Percentiles rank a stretch among this genome's conserved stretches.
Conservation (phyloP, 1,140 invertebrate genomes). For the Pachyrhynchus sulphureomaculatus region DNA sequence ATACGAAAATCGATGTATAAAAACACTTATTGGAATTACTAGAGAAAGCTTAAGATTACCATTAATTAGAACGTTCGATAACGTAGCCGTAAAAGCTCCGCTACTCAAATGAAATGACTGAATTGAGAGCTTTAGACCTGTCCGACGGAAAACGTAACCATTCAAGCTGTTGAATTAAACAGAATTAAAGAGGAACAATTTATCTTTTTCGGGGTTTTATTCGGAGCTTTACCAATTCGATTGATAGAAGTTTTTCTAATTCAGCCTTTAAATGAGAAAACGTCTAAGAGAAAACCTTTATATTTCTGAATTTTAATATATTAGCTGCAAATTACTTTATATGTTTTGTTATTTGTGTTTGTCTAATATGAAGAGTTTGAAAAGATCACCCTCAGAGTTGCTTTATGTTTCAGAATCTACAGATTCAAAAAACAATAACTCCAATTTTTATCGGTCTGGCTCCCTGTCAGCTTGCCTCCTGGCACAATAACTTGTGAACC, state of each 20-base stretch:
- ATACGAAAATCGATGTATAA: not conserved
- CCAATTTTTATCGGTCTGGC: too few relatives aligned
- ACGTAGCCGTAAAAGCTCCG: constrained; percentile 32
- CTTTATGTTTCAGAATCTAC: too few relatives aligned
- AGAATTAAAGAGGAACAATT: constrained; percentile 33
- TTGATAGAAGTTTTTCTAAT: constrained; percentile 18
- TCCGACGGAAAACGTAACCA: constrained; percentile 26
- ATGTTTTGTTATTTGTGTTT: too few relatives aligned
- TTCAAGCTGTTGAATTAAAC: constrained; percentile 33
- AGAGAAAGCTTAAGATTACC: constrained; percentile 35
- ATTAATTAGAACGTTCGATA: constrained; percentile 38
- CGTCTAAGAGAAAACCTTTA: too few relatives aligned
- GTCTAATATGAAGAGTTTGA: too few relatives aligned
- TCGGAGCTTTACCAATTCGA: constrained; percentile 14
- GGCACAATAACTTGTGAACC: too few relatives aligned
- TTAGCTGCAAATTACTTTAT: too few relatives aligned
- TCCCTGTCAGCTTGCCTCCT: too few relatives aligned
- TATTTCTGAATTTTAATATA: too few relatives aligned
- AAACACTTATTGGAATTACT: constrained; percentile 13
- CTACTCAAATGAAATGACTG: constrained; percentile 24
- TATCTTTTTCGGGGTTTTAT: constrained; percentile 27
- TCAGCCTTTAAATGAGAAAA: too few relatives aligned
- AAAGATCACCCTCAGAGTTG: too few relatives aligned
- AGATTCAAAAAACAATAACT: too few relatives aligned
- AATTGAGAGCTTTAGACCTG: constrained; percentile 32